Conservation (phyloP, 1,140 invertebrate species). For the Neodiprion pinetum region DNA sequence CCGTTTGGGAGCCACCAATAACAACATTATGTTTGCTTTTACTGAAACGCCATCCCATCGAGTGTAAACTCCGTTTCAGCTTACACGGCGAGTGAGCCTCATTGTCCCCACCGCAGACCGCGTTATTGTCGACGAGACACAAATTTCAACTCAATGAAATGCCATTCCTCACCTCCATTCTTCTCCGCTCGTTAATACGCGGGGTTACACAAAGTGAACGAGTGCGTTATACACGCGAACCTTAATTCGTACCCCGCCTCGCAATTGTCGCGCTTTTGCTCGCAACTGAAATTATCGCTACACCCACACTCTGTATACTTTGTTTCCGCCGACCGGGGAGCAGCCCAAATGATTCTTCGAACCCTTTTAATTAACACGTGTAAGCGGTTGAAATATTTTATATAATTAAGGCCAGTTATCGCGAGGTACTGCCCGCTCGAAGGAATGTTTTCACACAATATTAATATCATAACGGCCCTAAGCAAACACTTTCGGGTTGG, state of each 20-base stretch:
- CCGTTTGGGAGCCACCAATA: conserved; percentile 3
- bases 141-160: too few species aligned
- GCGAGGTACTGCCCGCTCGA: conserved; percentile 1
- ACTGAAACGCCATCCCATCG: neutral
- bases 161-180: too few species aligned
- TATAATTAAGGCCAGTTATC: conserved; percentile 4
- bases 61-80: neutral
- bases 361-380: conserved; percentile 7
- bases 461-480: conserved; percentile 29
- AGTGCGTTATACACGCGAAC: too few species aligned
- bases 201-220: too few species aligned
- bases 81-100: neutral
- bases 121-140: too few species aligned
- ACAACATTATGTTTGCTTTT: conserved; percentile 5
- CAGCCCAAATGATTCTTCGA: neutral
- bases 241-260: too few species aligned
- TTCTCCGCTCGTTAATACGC: too few species aligned
- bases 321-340: neutral
- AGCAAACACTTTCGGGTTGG: conserved; percentile 32
- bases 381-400: conserved; percentile 5
- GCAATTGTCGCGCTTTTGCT: too few species aligned
- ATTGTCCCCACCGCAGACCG: too few species aligned
- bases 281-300: too few species aligned
- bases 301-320: too few species aligned
- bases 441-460: conserved; percentile 12